A percentile compares a stretch with the other conserved stretches of the same genome.
Conservation (phyloP, 2,888 invertebrate species). For the Tipula confusa region DNA sequence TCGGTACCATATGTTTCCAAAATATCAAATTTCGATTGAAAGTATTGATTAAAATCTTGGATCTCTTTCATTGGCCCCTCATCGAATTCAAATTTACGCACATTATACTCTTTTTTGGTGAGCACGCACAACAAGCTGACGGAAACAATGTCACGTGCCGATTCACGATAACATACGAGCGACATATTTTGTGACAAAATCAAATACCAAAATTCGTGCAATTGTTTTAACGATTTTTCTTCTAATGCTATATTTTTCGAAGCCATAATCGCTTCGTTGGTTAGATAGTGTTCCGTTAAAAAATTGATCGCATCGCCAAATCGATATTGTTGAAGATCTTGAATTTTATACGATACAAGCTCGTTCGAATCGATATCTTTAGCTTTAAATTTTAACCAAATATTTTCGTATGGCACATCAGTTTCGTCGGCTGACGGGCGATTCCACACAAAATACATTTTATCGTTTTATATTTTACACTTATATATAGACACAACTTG, state of each 20-base stretch:
- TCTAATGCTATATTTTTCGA: not conserved
- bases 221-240: not conserved
- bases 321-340: constrained; percentile 29
- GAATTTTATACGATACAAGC: constrained; percentile 28
- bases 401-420: not conserved
- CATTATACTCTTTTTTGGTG: constrained; percentile 7
- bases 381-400: constrained; percentile 27
- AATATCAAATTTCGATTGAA: not conserved
- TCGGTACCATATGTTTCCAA: constrained; percentile 25
- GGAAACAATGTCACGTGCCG: not conserved
- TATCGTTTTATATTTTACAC: not conserved
- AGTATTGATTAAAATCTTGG: not conserved
- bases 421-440: not conserved
- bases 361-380: constrained; percentile 20
- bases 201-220: not conserved
- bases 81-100: not conserved
- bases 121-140: constrained; percentile 27
- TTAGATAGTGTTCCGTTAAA: not conserved
- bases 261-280: constrained; percentile 30
- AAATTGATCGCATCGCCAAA: constrained; percentile 29
- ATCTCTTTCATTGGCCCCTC: not conserved
- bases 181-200: constrained; percentile 21
- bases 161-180: not conserved
- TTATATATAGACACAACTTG: no score
- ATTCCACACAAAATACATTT: constrained; percentile 26